Conservation (phyloP, 1,140 invertebrate species). For the Platyura marginata region DNA sequence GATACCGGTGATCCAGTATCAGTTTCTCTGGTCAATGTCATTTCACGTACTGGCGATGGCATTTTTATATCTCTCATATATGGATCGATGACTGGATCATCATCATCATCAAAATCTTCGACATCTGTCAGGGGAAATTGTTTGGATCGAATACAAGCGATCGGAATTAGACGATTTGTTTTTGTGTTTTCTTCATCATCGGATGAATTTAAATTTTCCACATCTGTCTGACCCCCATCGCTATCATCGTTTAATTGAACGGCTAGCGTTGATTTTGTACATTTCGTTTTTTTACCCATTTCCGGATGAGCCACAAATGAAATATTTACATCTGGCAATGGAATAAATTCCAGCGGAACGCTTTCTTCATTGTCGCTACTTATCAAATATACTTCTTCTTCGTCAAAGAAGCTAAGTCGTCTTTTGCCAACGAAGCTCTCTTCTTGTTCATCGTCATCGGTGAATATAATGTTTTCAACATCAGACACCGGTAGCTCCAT, state of each 20-base stretch:
- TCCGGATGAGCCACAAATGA: too few species aligned
- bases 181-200: constrained; percentile 22
- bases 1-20: constrained; percentile 24
- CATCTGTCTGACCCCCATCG: constrained; percentile 25
- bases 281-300: too few species aligned
- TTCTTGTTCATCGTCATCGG: constrained; percentile 9
- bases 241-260: too few species aligned
- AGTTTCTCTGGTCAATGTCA: constrained; percentile 27
- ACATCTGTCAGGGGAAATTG: constrained; percentile 21
- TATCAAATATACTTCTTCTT: constrained; percentile 3
- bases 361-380: constrained; percentile 3
- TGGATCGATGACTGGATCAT: constrained; percentile 8
- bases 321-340: too few species aligned
- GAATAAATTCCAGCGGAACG: too few species aligned
- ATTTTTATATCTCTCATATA: constrained; percentile 15
- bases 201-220: constrained; percentile 29
- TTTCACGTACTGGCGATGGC: constrained; percentile 25
- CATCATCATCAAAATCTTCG: constrained; percentile 24
- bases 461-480: constrained; percentile 16
- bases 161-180: constrained; percentile 13
- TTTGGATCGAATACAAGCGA: constrained; percentile 8
- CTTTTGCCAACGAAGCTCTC: neutral
- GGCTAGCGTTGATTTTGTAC: neutral
- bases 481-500: constrained; percentile 11
- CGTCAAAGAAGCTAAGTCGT: constrained; percentile 3